A percentile compares a stretch with the other conserved stretches of the same genome.
Conservation (phyloP, 2,888 invertebrate species). For the Bhutanitis thaidina region DNA sequence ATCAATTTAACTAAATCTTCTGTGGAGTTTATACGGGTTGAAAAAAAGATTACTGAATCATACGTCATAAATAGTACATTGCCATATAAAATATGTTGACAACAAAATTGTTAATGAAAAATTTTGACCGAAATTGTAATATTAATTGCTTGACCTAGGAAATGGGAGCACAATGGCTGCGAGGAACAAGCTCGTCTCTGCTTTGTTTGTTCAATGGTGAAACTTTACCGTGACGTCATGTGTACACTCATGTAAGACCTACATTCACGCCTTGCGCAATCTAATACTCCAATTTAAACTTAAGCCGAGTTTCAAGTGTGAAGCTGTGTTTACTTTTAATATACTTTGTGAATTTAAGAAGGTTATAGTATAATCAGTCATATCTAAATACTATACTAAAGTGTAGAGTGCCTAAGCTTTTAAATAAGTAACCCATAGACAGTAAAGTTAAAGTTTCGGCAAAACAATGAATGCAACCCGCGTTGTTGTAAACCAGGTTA, state of each 20-base stretch:
- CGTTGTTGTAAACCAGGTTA: conserved; percentile 20
- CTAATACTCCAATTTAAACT: conserved; percentile 26
- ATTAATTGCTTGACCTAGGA: conserved; percentile 48
- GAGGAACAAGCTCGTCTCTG: conserved; percentile 35
- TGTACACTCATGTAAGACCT: conserved; percentile 24
- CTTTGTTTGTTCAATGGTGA: conserved; percentile 66
- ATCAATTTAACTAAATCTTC: conserved; percentile 60
- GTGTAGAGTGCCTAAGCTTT: too few relatives aligned
- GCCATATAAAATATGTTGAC: too few relatives aligned
- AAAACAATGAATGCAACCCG: conserved; percentile 13
- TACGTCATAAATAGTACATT: too few relatives aligned
- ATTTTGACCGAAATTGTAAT: conserved; percentile 33
- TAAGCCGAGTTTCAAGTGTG: background rate
- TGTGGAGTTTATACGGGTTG: conserved; percentile 36
- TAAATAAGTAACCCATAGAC: too few relatives aligned
- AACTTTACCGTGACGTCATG: conserved; percentile 59
- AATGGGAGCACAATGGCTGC: conserved; percentile 57
- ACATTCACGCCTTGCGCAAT: conserved; percentile 27
- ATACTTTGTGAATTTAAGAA: too few relatives aligned
- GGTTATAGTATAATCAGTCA: too few relatives aligned
- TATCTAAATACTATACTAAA: too few relatives aligned
- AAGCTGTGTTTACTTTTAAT: background rate
- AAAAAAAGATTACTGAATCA: conserved; percentile 24
- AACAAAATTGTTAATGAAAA: too few relatives aligned
- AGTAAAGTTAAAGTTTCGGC: background rate